Evolutionary conservation across 2,797 vertebrate genomes (phyloP).

Genomic region (Bovichtus diacanthus): DNA sequence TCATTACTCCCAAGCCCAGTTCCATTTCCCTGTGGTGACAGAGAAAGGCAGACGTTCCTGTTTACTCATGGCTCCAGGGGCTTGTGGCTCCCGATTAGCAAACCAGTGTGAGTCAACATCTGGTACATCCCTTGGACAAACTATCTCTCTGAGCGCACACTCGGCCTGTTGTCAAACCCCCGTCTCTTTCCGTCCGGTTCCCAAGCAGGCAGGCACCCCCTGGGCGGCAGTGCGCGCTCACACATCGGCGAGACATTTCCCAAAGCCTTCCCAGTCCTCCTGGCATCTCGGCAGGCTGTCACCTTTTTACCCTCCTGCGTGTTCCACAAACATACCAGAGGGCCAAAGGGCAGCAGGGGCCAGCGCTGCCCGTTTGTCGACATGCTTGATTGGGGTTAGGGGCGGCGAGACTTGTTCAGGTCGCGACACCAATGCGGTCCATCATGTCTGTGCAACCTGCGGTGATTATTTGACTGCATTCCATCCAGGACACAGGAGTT

Average conservation of each 20-base stretch:
- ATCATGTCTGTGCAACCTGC: slow-evolving; percentile 56
- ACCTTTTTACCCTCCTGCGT: slow-evolving; percentile 73
- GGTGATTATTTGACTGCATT: slow-evolving; percentile 59
- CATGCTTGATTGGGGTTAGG: slow-evolving; percentile 51
- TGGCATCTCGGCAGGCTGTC: slow-evolving; percentile 75
- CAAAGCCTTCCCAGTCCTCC: slow-evolving; percentile 79
- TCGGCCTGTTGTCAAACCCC: slow-evolving; percentile 73
- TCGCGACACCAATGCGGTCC: slow-evolving; percentile 48
- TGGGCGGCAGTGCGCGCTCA: slow-evolving; percentile 75
- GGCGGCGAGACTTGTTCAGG: slow-evolving; percentile 33
- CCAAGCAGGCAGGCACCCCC: slow-evolving; percentile 75
- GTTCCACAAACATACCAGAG: slow-evolving; percentile 74
- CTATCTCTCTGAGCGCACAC: slow-evolving; percentile 73
- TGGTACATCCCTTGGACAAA: slow-evolving; percentile 83
- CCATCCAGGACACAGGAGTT: slow-evolving; percentile 32
- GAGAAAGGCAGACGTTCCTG: slow-evolving; percentile 77
- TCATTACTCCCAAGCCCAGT: slow-evolving; percentile 36
- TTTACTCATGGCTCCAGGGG: slow-evolving; percentile 84
- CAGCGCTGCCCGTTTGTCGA: slow-evolving; percentile 54
- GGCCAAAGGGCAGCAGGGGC: slow-evolving; percentile 70
- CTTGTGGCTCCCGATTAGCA: slow-evolving; percentile 86
- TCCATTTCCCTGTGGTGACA: slow-evolving; percentile 63
- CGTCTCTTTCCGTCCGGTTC: slow-evolving; percentile 63
- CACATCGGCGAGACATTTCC: slow-evolving; percentile 83
- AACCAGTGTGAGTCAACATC: slow-evolving; percentile 87